Evolutionary conservation across 2,888 invertebrate genomes (phyloP), one percentile per base, ranked within the genome.

Genomic region (Drosophila monieri): DNA sequence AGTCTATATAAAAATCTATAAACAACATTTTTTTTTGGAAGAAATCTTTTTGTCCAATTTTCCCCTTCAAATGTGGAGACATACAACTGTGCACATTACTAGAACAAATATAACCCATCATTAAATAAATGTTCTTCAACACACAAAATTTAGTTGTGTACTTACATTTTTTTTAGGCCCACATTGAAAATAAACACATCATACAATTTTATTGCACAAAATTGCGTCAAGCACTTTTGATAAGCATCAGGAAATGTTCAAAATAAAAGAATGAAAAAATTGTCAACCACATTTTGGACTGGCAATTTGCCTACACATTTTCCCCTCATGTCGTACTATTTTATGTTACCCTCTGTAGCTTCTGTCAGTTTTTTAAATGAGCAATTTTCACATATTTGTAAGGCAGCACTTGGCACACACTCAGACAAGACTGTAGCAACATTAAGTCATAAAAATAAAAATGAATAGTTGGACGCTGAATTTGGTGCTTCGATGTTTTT

Each of bases 351-450:
- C 54, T 10, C 47, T 59, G 27, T 52, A 39, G 46, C 57, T 60
- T 68, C 46, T 67, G 60, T 53, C 37, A 74, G 71, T 80, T 80
- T 83, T 77, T 84, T 66, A 84, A 84, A 84, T 83, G 83, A 85
- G 85, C 84, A 84, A 85, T 84, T 84, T 85, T 83, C 84, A 84
- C 84, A 81, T 81, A 80, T 79, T 81, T 84, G 79, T 79, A 81
- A 77, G 81, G 76, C 70, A 80, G 69, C 79, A 73, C 72, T 80
- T 51, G 51, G 46, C 67, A 55, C 71, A 62, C 57, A 73, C 64
- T 46, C 49, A 61, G 15, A 51, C 66, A 52, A 43, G 74, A 67
- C 72, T 74, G 76, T 59, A 74, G 79, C 79, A 76, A 79, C 80
- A 81, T 80, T 79, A 80, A 81, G 80, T 76, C 80, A 80, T 80